These are phyloP conservation scores for Caenorhabditis macrosperma DNA, from an alignment of 2,888 invertebrate genomes.

Conservation along the genomic window DNA sequence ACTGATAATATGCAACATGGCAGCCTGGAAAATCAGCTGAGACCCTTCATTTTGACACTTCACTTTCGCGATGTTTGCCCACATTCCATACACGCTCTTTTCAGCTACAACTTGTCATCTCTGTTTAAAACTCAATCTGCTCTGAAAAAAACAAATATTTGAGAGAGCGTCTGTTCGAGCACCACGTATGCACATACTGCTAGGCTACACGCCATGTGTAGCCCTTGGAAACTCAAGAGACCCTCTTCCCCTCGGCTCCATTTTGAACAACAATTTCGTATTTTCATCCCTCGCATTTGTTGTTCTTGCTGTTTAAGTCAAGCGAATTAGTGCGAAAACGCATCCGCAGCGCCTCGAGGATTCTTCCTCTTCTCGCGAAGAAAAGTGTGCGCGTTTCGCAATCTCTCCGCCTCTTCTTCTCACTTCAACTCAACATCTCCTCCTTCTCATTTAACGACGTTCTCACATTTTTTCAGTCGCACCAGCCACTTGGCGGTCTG, in stretches of 20 bases:
- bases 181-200: neutral
- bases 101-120: conserved; percentile 16
- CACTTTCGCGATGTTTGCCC: conserved; percentile 18
- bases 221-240: neutral
- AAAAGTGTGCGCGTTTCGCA: conserved; percentile 43
- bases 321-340: neutral
- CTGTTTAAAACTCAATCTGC: conserved; percentile 3
- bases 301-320: neutral
- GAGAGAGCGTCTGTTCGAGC: neutral
- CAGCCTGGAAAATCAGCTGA: conserved; percentile 24
- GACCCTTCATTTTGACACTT: conserved; percentile 12
- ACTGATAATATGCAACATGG: conserved; percentile 13
- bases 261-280: neutral
- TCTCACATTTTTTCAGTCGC: conserved; percentile 25
- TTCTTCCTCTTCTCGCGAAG: conserved; percentile 23
- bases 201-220: conserved; percentile 1
- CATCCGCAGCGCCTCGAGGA: conserved; percentile 12
- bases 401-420: conserved; percentile 36
- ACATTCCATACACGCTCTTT: conserved; percentile 17
- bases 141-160: conserved; percentile 5
- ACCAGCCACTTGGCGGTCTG: neutral
- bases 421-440: conserved; percentile 25
- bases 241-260: neutral
- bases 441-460: conserved; percentile 33
- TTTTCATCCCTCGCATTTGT: neutral